Percentiles rank a stretch among this genome's conserved stretches.
Conservation (phyloP, 2,113 vertebrate genomes). For the Austrofundulus limnaeus region DNA sequence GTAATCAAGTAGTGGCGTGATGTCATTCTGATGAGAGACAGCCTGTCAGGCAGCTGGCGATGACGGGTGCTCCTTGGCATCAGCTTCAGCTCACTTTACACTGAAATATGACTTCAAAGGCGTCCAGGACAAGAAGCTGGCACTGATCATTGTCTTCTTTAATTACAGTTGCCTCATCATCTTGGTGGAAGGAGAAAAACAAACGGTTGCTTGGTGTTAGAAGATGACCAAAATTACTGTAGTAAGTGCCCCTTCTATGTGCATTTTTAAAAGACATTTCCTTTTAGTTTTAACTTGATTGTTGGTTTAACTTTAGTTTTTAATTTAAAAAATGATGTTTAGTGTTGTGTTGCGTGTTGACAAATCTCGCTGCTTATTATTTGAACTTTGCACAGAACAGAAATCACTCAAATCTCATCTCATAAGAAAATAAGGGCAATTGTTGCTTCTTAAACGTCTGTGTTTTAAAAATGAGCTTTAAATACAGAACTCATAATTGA, state of each 20-base stretch:
- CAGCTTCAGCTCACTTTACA: conserved; percentile 50
- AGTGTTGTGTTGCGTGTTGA: conserved; percentile 1
- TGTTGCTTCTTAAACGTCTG: conserved; percentile 22
- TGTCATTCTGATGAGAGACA: conserved; percentile 76
- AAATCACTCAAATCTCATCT: conserved; percentile 1
- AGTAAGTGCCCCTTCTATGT: too few species aligned
- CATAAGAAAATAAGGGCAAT: conserved; percentile 6
- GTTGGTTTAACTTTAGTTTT: not conserved
- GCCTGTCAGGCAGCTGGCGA: conserved; percentile 74
- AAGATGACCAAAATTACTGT: too few species aligned
- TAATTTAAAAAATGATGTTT: not conserved
- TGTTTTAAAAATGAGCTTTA: conserved; percentile 35
- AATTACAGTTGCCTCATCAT: conserved; percentile 69
- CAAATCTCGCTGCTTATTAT: not conserved
- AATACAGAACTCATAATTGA: conserved; percentile 56
- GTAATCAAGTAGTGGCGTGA: conserved; percentile 77
- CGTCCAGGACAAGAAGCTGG: conserved; percentile 65
- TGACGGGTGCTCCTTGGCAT: conserved; percentile 63
- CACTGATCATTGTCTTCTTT: conserved; percentile 70
- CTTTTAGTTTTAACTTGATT: not conserved
- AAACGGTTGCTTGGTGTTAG: conserved; percentile 62
- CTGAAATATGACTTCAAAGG: conserved; percentile 76
- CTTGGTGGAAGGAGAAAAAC: conserved; percentile 57
- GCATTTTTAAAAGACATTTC: not conserved
- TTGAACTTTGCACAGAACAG: not conserved